Evolutionary conservation across 2,797 vertebrate genomes (phyloP).

Genomic region (Rhyacichthys aspro): DNA sequence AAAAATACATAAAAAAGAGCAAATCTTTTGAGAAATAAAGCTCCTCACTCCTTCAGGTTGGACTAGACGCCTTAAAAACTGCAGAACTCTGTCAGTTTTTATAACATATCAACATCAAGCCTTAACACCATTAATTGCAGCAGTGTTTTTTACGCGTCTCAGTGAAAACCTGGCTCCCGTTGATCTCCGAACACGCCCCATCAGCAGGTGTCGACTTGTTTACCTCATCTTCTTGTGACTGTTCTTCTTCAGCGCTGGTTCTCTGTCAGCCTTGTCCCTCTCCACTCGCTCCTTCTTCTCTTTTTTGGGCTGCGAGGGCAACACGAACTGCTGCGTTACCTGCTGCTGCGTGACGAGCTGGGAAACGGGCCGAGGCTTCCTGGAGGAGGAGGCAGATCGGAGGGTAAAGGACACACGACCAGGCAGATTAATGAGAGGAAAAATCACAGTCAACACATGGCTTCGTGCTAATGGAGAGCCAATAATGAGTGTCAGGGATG

Average conservation of each 20-base stretch:
- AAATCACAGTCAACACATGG: slow-evolving; percentile 61
- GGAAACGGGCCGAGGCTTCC: slow-evolving; percentile 98
- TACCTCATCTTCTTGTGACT: slow-evolving; percentile 99
- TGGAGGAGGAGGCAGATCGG: slow-evolving; percentile 60
- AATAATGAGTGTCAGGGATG: slow-evolving; percentile 62
- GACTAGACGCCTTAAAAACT: neutral
- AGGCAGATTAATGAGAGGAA: slow-evolving; percentile 68
- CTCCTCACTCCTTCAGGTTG: no score
- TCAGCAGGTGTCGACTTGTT: slow-evolving; percentile 34
- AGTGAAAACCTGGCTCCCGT: slow-evolving; percentile 17
- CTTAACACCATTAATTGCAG: slow-evolving; percentile 19
- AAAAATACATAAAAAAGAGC: no score
- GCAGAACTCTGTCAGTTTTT: neutral
- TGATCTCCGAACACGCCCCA: slow-evolving; percentile 3
- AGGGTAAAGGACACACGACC: slow-evolving; percentile 13
- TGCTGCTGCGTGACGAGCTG: slow-evolving; percentile 99
- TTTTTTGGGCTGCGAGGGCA: slow-evolving; percentile 97
- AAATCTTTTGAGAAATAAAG: no score
- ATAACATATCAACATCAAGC: slow-evolving; percentile 20
- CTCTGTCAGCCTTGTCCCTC: slow-evolving; percentile 96
- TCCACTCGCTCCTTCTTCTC: slow-evolving; percentile 98
- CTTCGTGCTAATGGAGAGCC: slow-evolving; percentile 58
- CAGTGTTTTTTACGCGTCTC: slow-evolving; percentile 31
- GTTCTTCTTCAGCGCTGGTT: slow-evolving; percentile 96
- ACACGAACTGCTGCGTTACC: slow-evolving; percentile 97